Percentiles rank a stretch among this genome's conserved stretches.
These are phyloP conservation scores for Phaetusa simplex DNA, from an alignment of 2,113 vertebrate species.

Conservation along the genomic window DNA sequence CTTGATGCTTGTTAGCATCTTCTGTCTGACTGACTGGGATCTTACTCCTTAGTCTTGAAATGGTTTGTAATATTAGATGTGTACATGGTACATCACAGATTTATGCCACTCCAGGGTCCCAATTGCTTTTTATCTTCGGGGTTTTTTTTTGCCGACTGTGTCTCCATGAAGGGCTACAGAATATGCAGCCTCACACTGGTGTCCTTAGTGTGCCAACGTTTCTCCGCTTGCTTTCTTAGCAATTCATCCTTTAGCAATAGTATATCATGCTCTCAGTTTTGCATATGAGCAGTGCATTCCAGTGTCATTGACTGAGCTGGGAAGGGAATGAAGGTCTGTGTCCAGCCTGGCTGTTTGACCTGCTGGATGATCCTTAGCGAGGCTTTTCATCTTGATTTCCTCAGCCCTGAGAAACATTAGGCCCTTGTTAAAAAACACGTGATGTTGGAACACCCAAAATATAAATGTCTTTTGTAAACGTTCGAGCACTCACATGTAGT, in stretches of 20 bases:
- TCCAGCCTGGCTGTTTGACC: neutral
- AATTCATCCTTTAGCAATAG: neutral
- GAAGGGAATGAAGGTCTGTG: neutral
- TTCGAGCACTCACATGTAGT: fast-evolving
- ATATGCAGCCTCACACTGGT: neutral
- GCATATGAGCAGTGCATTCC: neutral
- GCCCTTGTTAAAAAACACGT: neutral
- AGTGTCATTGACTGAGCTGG: neutral
- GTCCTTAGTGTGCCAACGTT: neutral
- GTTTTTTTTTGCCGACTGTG: neutral
- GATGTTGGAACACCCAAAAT: neutral
- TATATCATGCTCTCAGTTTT: neutral
- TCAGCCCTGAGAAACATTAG: neutral
- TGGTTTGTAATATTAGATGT: neutral
- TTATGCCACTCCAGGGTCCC: neutral
- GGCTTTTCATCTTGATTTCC: neutral
- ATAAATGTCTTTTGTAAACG: neutral
- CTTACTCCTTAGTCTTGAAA: neutral
- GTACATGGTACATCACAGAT: neutral
- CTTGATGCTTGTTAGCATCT: conserved; percentile 20
- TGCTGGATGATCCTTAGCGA: neutral
- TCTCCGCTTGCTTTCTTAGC: neutral
- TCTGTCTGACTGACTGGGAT: neutral
- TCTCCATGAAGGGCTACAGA: neutral
- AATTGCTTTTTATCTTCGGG: neutral